Evolutionary conservation across 2,888 invertebrate species (phyloP).

Genomic region (Biston betularia): DNA sequence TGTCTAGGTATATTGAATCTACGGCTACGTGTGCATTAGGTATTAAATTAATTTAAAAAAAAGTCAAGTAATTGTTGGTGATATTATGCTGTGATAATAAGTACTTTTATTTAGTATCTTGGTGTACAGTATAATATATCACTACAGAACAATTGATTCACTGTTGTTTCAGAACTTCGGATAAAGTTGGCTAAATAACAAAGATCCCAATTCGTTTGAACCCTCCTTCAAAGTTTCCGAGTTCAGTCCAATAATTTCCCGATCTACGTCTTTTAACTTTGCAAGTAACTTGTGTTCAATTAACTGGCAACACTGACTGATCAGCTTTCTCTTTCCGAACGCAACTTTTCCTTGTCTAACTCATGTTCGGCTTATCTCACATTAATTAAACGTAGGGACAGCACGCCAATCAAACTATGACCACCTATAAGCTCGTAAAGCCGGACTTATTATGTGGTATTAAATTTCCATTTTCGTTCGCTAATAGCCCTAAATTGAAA

Average conservation of each 20-base stretch:
- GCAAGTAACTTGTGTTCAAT: slow-evolving; percentile 72
- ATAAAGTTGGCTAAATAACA: slow-evolving; percentile 58
- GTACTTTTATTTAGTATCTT: no score
- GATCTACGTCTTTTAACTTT: slow-evolving; percentile 67
- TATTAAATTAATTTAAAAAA: no score
- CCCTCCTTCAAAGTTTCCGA: slow-evolving; percentile 60
- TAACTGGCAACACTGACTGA: slow-evolving; percentile 77
- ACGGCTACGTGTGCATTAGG: no score
- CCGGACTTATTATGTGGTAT: slow-evolving; percentile 83
- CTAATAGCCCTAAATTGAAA: slow-evolving; percentile 73
- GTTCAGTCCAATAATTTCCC: slow-evolving; percentile 67
- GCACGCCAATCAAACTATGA: slow-evolving; percentile 85
- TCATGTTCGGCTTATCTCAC: slow-evolving; percentile 70
- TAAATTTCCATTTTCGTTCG: slow-evolving; percentile 80
- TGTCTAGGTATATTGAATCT: no score
- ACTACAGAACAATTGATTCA: slow-evolving; percentile 49
- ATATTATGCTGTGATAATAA: background rate
- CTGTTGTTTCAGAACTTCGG: slow-evolving; percentile 49
- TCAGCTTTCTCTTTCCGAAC: slow-evolving; percentile 60
- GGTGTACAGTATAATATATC: slow-evolving; percentile 30
- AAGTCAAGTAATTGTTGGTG: background rate
- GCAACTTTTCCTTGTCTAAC: slow-evolving; percentile 61
- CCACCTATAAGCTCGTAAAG: slow-evolving; percentile 81
- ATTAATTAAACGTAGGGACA: slow-evolving; percentile 83
- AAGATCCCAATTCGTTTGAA: slow-evolving; percentile 53